Evolutionary conservation across 2,797 vertebrate species (phyloP).

Genomic region (Oceanodroma leucorhoa): DNA sequence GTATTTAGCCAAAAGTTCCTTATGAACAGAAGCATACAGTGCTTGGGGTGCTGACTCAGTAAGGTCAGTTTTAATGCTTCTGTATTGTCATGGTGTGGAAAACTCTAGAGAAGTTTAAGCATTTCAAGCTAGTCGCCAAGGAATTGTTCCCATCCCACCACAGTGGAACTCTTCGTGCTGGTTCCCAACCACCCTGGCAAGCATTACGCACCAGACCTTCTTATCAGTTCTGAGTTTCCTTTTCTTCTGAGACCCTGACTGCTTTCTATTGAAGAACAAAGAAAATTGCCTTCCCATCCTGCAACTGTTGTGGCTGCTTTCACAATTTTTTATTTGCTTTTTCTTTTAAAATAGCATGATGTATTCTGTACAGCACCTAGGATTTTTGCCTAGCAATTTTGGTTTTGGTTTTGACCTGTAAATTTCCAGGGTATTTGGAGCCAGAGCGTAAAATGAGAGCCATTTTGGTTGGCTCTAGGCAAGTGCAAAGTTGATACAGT

Average conservation of each 20-base stretch:
- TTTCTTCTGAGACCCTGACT: neutral
- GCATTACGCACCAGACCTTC: no score
- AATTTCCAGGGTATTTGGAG: neutral
- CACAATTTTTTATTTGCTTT: neutral
- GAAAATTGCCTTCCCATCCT: neutral
- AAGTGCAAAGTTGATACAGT: rapidly evolving
- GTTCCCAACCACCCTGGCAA: neutral
- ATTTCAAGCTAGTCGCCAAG: neutral
- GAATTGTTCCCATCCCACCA: neutral
- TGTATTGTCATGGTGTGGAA: neutral
- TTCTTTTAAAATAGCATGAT: neutral
- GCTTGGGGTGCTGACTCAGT: neutral
- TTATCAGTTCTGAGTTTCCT: neutral
- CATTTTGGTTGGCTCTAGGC: neutral
- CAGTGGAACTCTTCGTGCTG: neutral
- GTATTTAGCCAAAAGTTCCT: neutral
- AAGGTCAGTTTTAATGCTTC: neutral
- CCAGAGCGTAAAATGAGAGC: neutral
- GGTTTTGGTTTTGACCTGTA: neutral
- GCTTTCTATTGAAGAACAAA: neutral
- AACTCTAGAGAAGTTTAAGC: neutral
- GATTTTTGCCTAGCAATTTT: neutral
- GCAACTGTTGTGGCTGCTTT: neutral
- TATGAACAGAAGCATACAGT: neutral
- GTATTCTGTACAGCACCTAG: neutral